Evolutionary conservation across 2,113 vertebrate genomes (phyloP), one percentile per base, ranked within the genome.

Genomic region (Mixornis gularis): DNA sequence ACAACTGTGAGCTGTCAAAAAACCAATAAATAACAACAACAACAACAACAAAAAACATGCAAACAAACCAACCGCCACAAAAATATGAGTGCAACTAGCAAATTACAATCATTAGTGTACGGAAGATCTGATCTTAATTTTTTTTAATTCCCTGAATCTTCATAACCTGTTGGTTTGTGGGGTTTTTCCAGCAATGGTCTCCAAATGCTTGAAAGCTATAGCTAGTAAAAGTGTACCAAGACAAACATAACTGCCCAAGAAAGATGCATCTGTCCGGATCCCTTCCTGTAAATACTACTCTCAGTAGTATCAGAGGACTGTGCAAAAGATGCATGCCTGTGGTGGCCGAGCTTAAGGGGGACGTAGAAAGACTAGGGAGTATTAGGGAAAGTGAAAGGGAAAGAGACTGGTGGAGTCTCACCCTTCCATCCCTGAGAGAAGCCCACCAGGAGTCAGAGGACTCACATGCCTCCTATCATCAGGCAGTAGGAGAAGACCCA

Each of bases 151-250:
- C 36, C 11, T 36, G 5, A 72, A 56, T 38, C 25, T 72, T 76
- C 5, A 59, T 13, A 41, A 14, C 36, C 55, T 27, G 1, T 25
- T 51, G 12, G 7, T 1, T 51, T 34, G 4, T 3, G 2, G 0
- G 0, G 25, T 70, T 27, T 65, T 43, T 43, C 20, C 12, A 51
- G 25, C 46, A 52, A 30, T 32, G 6, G 10, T 44, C 26, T 44
- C 38, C 21, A 53, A 70, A 62, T 19, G 10, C 52, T 20, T 20
- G 36, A 71, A 82, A 62, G 10, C 26, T 52, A 30, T 34, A 81
- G 44, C 9, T 43, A 43, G 19, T 12, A 30, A 60, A 69, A 41
- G 19, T 60, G 25, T 26, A 25, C 26, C 21, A 36, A 82, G 5
- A 3, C 10, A 53, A 62, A 52, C 6, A 62, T 36, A 43, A 17